phyloP scores from a whole-genome alignment of 2,888 invertebrate species.

The Meliscaeva auricollis region DNA sequence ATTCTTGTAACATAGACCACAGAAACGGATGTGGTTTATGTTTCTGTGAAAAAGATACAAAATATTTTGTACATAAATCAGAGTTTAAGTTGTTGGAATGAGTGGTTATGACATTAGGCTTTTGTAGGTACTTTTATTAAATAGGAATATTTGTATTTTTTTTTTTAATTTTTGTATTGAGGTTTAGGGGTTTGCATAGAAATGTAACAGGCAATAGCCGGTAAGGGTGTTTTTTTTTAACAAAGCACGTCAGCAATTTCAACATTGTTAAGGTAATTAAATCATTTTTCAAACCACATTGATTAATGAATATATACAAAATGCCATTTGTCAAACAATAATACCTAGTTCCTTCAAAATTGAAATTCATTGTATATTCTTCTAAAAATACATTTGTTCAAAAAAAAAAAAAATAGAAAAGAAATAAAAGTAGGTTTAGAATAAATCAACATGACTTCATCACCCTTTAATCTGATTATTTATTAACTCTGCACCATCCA shows the following conservation, averaged over 20 bases:
- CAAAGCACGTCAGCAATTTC: too few species aligned
- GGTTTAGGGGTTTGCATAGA: too few species aligned
- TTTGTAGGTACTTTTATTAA: background rate
- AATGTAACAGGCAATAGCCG: too few species aligned
- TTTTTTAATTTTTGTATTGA: too few species aligned
- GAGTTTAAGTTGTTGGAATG: conserved; percentile 12
- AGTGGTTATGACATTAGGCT: conserved; percentile 14
- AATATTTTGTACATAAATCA: background rate
- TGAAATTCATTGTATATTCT: too few species aligned
- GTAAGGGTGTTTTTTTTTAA: too few species aligned
- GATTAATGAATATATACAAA: too few species aligned
- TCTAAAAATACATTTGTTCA: background rate
- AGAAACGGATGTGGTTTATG: background rate
- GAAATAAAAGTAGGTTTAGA: background rate
- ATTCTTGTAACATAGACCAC: background rate
- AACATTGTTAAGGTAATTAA: too few species aligned
- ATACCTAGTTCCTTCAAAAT: too few species aligned
- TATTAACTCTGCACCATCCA: background rate
- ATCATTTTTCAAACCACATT: too few species aligned
- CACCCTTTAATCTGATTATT: background rate
- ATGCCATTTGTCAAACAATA: too few species aligned
- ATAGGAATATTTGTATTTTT: background rate
- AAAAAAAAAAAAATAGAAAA: too few species aligned
- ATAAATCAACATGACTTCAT: background rate
- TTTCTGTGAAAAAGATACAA: background rate